Base-by-base conservation (phyloP, 2,888 invertebrate species). In the Alviniconcha strummeri region DNA sequence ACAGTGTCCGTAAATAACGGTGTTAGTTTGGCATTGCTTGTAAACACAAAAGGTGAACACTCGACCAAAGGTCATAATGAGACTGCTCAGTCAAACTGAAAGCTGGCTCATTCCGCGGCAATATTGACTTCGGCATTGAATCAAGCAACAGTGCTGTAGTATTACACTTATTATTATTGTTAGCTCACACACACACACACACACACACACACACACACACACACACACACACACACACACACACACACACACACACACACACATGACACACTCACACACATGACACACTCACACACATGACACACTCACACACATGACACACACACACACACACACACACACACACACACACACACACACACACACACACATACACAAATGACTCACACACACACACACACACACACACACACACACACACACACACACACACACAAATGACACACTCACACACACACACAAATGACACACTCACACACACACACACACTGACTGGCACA, bases 311-410 rank as follows among this genome's bases (percentile, higher is more conserved):
- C 36, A 36, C 36, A 36, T 3, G 3, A 36, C 36, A 36, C 36
- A 36, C 0, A 36, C 36, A 72, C 5, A 13, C 9, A 9, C 8
- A 72, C 72, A 72, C 72, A 72, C 36, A 52, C 72, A 19, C 19
- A 72, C 36, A 15, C 72, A 36, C 72, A 15, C 72, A 72, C 36
- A 36, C 36, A 36, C 36, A 36, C 36, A 36, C 36, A 36, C 36
- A 36, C 71, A 71, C 71, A 71, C 71, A 71, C 71, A 71, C 71
- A 71, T 5, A 71, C 71, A 71, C 71, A 71, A n/a, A n/a, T n/a
- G n/a, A n/a, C n/a, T n/a, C 71, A 71, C 71, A 71, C 71, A 19
- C 71, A 71, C 71, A 71, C 71, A 71, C n/a, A n/a, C 71, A n/a
- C 71, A n/a, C n/a, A n/a, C 71, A 7, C 71, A n/a, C 71, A n/a